Evolutionary conservation across 1,140 invertebrate genomes (phyloP).

Genomic region (Bombus haemorrhoidalis): DNA sequence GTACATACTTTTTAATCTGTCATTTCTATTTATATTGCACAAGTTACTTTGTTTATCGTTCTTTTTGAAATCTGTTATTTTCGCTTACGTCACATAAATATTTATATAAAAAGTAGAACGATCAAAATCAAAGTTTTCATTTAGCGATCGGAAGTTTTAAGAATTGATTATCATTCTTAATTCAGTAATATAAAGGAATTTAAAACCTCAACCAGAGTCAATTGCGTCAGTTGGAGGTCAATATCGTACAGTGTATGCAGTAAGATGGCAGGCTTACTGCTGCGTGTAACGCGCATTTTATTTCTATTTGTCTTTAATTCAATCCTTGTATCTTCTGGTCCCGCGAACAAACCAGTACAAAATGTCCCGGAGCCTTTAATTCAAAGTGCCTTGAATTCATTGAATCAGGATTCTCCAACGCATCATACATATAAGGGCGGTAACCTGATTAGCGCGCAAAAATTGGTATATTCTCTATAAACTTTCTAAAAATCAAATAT

Average conservation of each 20-base stretch:
- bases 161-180: slow-evolving; percentile 14
- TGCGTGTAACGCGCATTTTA: not conserved
- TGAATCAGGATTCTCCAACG: slow-evolving; percentile 73
- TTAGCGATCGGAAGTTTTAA: not conserved
- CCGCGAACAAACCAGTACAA: slow-evolving; percentile 58
- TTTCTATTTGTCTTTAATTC: slow-evolving; percentile 30
- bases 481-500: not conserved
- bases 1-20: not conserved
- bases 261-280: slow-evolving; percentile 60
- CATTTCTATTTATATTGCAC: slow-evolving; percentile 10
- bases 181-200: not conserved
- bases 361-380: slow-evolving; percentile 63
- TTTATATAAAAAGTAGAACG: not conserved
- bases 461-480: slow-evolving; percentile 67
- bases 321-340: slow-evolving; percentile 30
- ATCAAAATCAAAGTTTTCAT: not conserved
- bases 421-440: slow-evolving; percentile 72
- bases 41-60: not conserved
- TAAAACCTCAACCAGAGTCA: slow-evolving; percentile 15
- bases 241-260: not conserved
- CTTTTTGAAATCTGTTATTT: not conserved
- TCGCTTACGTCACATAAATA: not conserved
- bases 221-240: slow-evolving; percentile 37
- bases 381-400: slow-evolving; percentile 68
- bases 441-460: slow-evolving; percentile 73